Base-by-base conservation (phyloP, 92 coral and sea anemone genomes). In the Ricordea florida region DNA sequence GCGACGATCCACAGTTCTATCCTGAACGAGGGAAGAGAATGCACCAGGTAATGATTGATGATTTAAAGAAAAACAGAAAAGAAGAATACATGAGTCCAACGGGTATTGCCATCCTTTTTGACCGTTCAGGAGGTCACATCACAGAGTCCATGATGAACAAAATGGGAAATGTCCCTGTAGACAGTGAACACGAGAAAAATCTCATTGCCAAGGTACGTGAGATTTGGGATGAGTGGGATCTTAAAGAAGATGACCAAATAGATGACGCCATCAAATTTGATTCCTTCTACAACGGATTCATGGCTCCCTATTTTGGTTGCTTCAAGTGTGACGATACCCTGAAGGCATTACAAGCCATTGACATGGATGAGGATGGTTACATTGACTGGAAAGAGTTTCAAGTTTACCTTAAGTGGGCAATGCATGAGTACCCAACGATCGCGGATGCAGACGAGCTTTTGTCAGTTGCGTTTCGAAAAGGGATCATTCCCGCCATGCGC, bases 201-300 rank as follows among this genome's bases (percentile, higher is more conserved):
- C 58, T 85, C 59, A 53, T 85, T 1, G 48, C 69, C 4, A 82
- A 85, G 44, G 55, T 85, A 6, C 90, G 90, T 16, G 78, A 42
- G 15, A 85, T 85, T 86, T 85, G 89, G 89, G 90, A 88, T 36
- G 93, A 78, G 22, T 88, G 93, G 93, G 93, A 88, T 36, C 70
- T 49, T 63, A 74, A 75, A 66, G 83, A 47, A 25, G 94, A 69
- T 30, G 86, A 73, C 58, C 1, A 43, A 46, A 71, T 34, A 25
- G 91, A 85, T 73, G 79, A 85, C 66, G 17, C 14, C 25, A 56
- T 85, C 33, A 81, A 70, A 34, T 85, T 85, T 33, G 90, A 85
- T 33, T 74, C 86, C 23, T 85, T 85, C 69, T 85, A 85, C 85
- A 85, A 79, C 50, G 90, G 90, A 21, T 85, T 85, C 62, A 28